Percentiles rank a stretch among this genome's conserved stretches.
These are phyloP conservation scores for Leptinotarsa rubiginosa DNA, from an alignment of 2,888 invertebrate species.

Conservation along the genomic window DNA sequence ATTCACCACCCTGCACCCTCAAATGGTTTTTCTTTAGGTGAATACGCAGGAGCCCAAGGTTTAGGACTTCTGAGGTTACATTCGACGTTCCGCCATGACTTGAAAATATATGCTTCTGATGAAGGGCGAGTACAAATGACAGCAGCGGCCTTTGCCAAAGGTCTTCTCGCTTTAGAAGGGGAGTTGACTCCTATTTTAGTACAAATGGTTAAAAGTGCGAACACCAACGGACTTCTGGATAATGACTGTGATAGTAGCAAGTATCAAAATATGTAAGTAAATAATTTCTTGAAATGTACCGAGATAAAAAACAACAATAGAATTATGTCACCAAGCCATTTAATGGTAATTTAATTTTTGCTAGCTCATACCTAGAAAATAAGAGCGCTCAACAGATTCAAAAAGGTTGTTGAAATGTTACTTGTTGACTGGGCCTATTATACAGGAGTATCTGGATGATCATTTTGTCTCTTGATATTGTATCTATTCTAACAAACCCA, in stretches of 20 bases:
- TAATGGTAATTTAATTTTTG: too few relatives aligned
- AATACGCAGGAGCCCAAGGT: constrained; percentile 93
- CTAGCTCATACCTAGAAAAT: too few relatives aligned
- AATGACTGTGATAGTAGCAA: constrained; percentile 98
- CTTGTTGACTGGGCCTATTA: too few relatives aligned
- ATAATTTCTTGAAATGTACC: not conserved
- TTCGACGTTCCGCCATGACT: constrained; percentile 97
- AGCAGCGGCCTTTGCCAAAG: constrained; percentile 99
- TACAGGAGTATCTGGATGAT: too few relatives aligned
- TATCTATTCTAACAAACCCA: too few relatives aligned
- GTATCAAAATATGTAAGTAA: constrained; percentile 88
- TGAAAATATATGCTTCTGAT: constrained; percentile 99
- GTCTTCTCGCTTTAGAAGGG: constrained; percentile 95
- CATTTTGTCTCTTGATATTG: too few relatives aligned
- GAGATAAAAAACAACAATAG: too few relatives aligned
- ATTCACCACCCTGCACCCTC: not conserved
- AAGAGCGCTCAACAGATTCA: too few relatives aligned
- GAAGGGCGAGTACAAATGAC: constrained; percentile 99
- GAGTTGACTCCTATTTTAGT: constrained; percentile 98
- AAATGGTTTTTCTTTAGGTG: constrained; percentile 67
- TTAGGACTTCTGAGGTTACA: constrained; percentile 94
- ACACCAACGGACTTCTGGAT: constrained; percentile 97
- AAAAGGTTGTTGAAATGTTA: too few relatives aligned
- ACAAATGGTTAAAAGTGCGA: constrained; percentile 99
- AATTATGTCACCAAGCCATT: too few relatives aligned